These are phyloP conservation scores for Morpho deidamia DNA, from an alignment of 2,888 invertebrate genomes.

Conservation along the genomic window DNA sequence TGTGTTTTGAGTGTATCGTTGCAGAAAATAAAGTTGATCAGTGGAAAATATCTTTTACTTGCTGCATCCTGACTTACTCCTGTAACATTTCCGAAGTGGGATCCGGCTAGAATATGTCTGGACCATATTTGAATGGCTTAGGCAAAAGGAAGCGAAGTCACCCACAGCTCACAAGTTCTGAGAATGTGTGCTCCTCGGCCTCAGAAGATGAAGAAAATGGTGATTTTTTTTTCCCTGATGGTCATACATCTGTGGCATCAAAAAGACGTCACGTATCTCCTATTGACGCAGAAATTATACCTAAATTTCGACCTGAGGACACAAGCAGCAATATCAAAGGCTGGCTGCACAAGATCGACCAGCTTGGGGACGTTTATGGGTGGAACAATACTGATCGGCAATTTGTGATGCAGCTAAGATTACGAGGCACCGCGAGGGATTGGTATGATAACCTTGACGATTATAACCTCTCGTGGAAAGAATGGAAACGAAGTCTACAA, in stretches of 20 bases:
- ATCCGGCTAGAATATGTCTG: no score
- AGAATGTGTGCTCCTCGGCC: no score
- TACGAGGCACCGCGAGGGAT: slow-evolving; percentile 28
- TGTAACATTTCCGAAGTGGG: no score
- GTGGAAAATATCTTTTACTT: no score
- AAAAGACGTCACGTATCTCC: no score
- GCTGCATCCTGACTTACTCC: no score
- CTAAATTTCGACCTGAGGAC: slow-evolving; percentile 12
- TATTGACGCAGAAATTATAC: slow-evolving; percentile 1
- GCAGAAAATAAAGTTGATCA: no score
- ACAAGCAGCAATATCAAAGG: slow-evolving; percentile 8
- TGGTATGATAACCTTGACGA: slow-evolving; percentile 30
- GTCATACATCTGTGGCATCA: not conserved
- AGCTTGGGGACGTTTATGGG: slow-evolving; percentile 22
- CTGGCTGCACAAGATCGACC: slow-evolving; percentile 25
- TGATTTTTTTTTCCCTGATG: not conserved
- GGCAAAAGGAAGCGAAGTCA: no score
- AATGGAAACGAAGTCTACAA: slow-evolving; percentile 29
- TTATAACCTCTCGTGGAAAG: slow-evolving; percentile 30
- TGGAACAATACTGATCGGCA: slow-evolving; percentile 20
- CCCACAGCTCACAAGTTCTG: no score
- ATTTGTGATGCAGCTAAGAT: slow-evolving; percentile 23
- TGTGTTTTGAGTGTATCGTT: no score
- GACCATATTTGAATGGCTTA: no score
- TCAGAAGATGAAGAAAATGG: no score